These are phyloP conservation scores for Morone saxatilis DNA, from an alignment of 2,113 vertebrate species.

Conservation along the genomic window DNA sequence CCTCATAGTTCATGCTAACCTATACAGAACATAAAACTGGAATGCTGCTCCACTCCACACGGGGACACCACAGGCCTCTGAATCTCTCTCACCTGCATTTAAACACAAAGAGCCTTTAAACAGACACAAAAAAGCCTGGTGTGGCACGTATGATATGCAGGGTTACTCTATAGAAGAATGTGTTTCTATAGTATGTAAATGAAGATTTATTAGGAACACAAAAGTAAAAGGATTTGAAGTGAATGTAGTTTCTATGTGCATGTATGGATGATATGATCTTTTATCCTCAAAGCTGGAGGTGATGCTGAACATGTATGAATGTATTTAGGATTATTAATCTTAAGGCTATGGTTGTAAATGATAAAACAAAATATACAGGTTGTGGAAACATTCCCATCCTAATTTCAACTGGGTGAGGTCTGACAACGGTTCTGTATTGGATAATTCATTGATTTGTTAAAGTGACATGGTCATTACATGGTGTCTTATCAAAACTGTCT, in stretches of 20 bases:
- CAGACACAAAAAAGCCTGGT: slow-evolving; percentile 41
- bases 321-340: not conserved
- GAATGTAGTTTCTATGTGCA: slow-evolving; percentile 6
- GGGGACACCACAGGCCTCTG: slow-evolving; percentile 46
- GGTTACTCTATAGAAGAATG: not conserved
- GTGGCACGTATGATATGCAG: slow-evolving; percentile 37
- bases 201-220: not conserved
- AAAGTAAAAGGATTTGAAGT: not conserved
- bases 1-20: slow-evolving; percentile 46
- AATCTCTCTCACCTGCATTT: slow-evolving; percentile 32
- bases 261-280: not conserved
- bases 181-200: not conserved
- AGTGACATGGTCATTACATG: not conserved
- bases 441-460: not conserved
- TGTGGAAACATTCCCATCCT: not conserved
- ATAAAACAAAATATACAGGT: not conserved
- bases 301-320: not conserved
- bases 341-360: not conserved
- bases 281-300: not conserved
- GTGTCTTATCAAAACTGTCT: slow-evolving; percentile 10
- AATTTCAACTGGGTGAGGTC: not conserved
- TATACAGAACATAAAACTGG: slow-evolving; percentile 38
- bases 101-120: slow-evolving; percentile 22
- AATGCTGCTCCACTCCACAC: slow-evolving; percentile 59
- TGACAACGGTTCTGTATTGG: not conserved